These are phyloP conservation scores for Capitulum mitella DNA, from an alignment of 2,888 invertebrate species.

Conservation along the genomic window DNA sequence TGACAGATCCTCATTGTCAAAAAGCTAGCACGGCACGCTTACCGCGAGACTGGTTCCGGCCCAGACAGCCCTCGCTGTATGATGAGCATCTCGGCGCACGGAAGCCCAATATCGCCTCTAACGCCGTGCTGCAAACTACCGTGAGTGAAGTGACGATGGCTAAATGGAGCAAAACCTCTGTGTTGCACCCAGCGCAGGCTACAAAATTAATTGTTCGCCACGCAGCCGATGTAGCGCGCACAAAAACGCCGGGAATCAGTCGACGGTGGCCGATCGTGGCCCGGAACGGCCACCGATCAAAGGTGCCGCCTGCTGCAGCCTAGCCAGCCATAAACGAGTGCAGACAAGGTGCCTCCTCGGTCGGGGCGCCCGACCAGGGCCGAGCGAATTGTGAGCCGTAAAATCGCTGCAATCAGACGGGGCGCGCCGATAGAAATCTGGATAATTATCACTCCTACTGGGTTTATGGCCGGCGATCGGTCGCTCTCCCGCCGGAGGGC, in stretches of 20 bases:
- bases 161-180: neutral
- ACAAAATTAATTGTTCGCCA: neutral
- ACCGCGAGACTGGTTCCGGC: too few species aligned
- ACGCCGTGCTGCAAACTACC: too few species aligned
- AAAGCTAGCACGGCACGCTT: too few species aligned
- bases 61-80: too few species aligned
- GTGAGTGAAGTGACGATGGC: neutral
- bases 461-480: neutral
- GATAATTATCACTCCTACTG: conserved; percentile 5
- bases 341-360: neutral
- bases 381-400: neutral
- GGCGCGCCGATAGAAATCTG: neutral
- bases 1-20: too few species aligned
- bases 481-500: neutral
- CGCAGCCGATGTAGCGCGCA: neutral
- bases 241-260: neutral
- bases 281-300: neutral
- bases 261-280: neutral
- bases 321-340: neutral
- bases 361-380: neutral
- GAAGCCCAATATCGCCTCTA: too few species aligned
- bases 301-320: neutral
- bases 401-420: neutral
- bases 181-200: neutral
- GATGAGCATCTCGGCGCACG: too few species aligned